Evolutionary conservation across 2,797 vertebrate species (phyloP), one percentile per base, ranked within the genome.

Genomic region (Atherinosoma microstoma): DNA sequence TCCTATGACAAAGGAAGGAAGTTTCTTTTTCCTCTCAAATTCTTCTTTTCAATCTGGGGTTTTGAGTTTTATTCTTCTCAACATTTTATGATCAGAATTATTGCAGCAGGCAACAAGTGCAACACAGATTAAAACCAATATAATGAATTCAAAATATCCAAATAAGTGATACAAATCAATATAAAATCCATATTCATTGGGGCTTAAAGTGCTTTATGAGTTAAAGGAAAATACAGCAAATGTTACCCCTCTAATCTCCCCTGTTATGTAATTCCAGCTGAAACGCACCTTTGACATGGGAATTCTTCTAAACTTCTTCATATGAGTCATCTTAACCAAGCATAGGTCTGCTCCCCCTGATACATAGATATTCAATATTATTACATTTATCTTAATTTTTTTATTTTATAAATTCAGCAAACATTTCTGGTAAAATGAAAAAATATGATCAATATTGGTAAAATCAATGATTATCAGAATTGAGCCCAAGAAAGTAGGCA

Each of bases 221-320:
- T 36, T 36, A 47, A 18, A 20, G 40, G 45, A 49, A 49, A 49
- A 49, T n/a, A 2, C 45, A 20, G 7, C 2, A 49, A 20, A 10
- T 27, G n/a, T 13, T 13, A 3, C 22, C 6, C 18, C 2, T 2
- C 42, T 11, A 2, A 10, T 38, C 40, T 47, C 42, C 16, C 18
- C 7, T 47, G 42, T 47, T 2, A 7, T 27, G 1, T 61, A 16
- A 11, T 27, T 53, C 6, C 10, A 57, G 15, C 16, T 30, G 11
- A 42, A 2, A 79, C 66, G 0, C 88, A 94, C 94, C 94, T 94
- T 94, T 4, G 94, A 95, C 94, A 95, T 95, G 35, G 91, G 89
- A 77, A 95, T 95, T 36, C 76, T 86, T 54, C 88, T 82, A 73
- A 95, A 95, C 62, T 9, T 78, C 79, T 88, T 90, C 49, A 82